These are phyloP conservation scores for human DNA, from an alignment of 2,113 vertebrate genomes.

Conservation along the genomic window GRCh38 chr2:235165001-235165500, in stretches of 20 bases:
- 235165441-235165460: fast-evolving
- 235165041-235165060: no score
- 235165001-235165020: not conserved
- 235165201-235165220: not conserved
- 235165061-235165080: not conserved
- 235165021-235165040: not conserved
- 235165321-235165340: not conserved
- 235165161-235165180: not conserved
- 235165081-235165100: fast-evolving
- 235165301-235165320: fast-evolving
- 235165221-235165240: not conserved
- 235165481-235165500: not conserved
- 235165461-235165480: not conserved
- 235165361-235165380: fast-evolving
- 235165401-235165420: fast-evolving
- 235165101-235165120: fast-evolving
- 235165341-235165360: no score
- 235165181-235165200: not conserved
- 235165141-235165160: not conserved
- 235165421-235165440: fast-evolving
- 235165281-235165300: fast-evolving
- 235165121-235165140: no score
- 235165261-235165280: not conserved
- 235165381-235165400: fast-evolving
- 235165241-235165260: not conserved